Evolutionary conservation across 1,140 invertebrate species (phyloP).

Genomic region (Zaprionus taronus): DNA sequence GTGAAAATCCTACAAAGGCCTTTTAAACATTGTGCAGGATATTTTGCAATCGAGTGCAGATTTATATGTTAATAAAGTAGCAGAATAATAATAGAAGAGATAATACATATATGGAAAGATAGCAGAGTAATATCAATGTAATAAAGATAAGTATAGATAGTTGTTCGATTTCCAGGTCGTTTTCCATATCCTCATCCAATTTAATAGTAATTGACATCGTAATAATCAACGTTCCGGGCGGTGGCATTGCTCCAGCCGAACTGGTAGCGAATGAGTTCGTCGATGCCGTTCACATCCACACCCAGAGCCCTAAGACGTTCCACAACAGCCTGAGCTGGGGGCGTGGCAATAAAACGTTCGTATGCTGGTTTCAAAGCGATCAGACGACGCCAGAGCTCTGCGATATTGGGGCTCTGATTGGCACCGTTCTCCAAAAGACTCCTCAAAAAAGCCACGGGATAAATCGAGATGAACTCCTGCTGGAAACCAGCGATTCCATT

Average conservation of each 20-base stretch:
- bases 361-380: conserved; percentile 63
- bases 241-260: conserved; percentile 66
- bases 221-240: conserved; percentile 36
- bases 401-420: conserved; percentile 46
- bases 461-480: conserved; percentile 56
- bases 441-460: conserved; percentile 56
- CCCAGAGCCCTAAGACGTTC: conserved; percentile 51
- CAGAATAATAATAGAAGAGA: not conserved
- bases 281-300: conserved; percentile 51
- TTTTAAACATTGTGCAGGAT: not conserved
- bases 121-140: not conserved
- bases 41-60: not conserved
- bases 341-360: conserved; percentile 59
- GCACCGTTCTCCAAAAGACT: conserved; percentile 58
- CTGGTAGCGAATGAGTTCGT: conserved; percentile 55
- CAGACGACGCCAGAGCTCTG: conserved; percentile 67
- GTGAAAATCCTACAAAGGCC: not conserved
- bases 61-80: not conserved
- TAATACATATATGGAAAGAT: not conserved
- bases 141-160: not conserved
- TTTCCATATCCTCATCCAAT: not conserved
- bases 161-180: not conserved
- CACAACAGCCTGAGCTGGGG: conserved; percentile 25
- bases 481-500: conserved; percentile 67
- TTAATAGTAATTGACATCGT: conserved; percentile 22